phyloP scores from a whole-genome alignment of 2,888 invertebrate genomes.

The Ischnura elegans region DNA sequence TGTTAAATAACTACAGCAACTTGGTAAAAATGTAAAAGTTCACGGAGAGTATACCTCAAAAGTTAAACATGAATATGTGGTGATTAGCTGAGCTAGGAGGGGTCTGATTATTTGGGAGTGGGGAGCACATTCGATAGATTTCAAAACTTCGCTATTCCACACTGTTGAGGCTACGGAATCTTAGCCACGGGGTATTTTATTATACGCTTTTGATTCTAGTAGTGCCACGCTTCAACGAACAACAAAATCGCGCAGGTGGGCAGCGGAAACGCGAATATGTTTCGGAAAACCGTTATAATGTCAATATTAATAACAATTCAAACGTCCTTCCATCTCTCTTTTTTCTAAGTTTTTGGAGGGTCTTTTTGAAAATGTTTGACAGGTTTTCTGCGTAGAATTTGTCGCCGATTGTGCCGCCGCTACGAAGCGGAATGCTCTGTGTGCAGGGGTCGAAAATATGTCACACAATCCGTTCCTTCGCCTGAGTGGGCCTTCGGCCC shows the following conservation, averaged over 20 bases:
- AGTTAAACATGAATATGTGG: too few relatives aligned
- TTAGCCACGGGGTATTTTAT: background rate
- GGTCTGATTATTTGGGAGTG: background rate
- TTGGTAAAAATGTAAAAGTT: too few relatives aligned
- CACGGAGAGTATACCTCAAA: too few relatives aligned
- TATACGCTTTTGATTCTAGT: background rate
- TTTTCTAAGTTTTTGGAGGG: background rate
- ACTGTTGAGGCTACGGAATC: background rate
- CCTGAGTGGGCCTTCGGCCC: background rate
- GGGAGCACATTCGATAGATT: background rate
- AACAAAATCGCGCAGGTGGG: background rate
- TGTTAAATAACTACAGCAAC: too few relatives aligned
- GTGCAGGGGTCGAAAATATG: background rate
- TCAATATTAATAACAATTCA: background rate
- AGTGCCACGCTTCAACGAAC: background rate
- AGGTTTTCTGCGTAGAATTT: background rate
- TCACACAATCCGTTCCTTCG: background rate
- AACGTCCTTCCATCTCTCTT: background rate
- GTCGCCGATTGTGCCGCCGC: background rate
- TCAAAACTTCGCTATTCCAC: background rate
- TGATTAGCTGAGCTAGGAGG: background rate
- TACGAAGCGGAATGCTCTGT: background rate
- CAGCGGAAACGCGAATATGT: background rate
- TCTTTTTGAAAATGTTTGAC: too few relatives aligned
- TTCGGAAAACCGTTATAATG: background rate